Base-by-base conservation (phyloP, 1,140 invertebrate species). In the Aphaenogaster rudis region DNA sequence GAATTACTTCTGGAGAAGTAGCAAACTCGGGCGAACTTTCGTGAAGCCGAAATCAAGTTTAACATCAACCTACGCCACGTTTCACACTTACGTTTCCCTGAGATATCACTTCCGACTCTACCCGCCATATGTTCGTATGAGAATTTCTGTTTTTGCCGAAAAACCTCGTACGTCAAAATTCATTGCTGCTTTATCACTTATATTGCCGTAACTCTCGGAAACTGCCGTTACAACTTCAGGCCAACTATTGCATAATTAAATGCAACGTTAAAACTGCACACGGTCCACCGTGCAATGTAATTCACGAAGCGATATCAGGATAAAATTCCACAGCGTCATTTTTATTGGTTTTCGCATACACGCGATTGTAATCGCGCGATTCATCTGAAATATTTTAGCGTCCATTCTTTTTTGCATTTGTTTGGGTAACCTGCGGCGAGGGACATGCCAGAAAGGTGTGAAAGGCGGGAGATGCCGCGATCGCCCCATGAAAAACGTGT, bases 401-500 rank as follows among this genome's bases (percentile, higher is more conserved):
- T 86, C 17, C 15, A 7, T n/a, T 59, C 77, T 48, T 76, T 78
- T 74, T 85, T 88, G 52, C 48, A 15, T 69, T 39, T 50, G 42
- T 76, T 54, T 42, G 66, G 59, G 28, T 59, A 61, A 90, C 71
- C 9, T 66, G 52, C 48, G 54, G 50, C 63, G 36, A 21, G 61
- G 61, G 76, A 66, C 63, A 54, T 33, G 77, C 17, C 77, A 59
- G 15, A 15, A 36, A 76, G 80, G 87, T 82, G 82, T 69, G 64
- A 84, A 69, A 88, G 84, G 28, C 67, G 15, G 7, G 48, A 33
- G 63, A 48, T 28, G 52, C 39, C 69, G 81, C 77, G 66, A 88
- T 90, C 63, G 57, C 50, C 28, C 45, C 50, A 15, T 67, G 89
- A 88, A 72, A 88, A 86, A 88, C 86, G 86, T 91, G 90, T 90